phyloP scores from a whole-genome alignment of 2,113 vertebrate genomes.

The Connochaetes taurinus region DNA sequence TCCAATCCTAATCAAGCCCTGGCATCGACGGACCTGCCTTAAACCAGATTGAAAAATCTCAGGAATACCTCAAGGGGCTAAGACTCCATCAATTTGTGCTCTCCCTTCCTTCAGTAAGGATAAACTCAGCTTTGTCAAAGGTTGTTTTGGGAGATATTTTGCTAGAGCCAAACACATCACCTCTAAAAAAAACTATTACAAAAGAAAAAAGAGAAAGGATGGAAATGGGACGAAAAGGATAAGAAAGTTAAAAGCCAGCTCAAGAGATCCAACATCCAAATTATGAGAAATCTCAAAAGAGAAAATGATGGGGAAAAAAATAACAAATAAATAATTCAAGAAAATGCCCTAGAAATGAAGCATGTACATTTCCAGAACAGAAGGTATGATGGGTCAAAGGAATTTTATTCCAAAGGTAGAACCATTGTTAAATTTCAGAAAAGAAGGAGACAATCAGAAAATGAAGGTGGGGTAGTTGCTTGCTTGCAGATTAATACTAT shows the following conservation, averaged over 20 bases:
- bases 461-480: background rate
- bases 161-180: background rate
- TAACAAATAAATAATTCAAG: background rate
- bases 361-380: background rate
- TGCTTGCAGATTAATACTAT: background rate
- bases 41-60: background rate
- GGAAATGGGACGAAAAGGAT: background rate
- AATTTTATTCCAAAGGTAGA: background rate
- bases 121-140: background rate
- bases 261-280: background rate
- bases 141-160: background rate
- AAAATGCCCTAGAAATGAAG: background rate
- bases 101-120: background rate
- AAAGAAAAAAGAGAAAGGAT: background rate
- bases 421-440: background rate
- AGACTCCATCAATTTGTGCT: background rate
- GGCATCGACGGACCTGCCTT: background rate
- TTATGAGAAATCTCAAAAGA: background rate
- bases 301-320: background rate
- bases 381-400: background rate
- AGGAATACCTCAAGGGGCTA: background rate
- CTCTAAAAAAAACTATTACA: background rate
- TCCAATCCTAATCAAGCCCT: background rate
- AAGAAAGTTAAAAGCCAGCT: background rate
- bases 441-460: background rate